These are phyloP conservation scores for Spodoptera frugiperda DNA, from an alignment of 1,140 invertebrate species.

Conservation along the genomic window DNA sequence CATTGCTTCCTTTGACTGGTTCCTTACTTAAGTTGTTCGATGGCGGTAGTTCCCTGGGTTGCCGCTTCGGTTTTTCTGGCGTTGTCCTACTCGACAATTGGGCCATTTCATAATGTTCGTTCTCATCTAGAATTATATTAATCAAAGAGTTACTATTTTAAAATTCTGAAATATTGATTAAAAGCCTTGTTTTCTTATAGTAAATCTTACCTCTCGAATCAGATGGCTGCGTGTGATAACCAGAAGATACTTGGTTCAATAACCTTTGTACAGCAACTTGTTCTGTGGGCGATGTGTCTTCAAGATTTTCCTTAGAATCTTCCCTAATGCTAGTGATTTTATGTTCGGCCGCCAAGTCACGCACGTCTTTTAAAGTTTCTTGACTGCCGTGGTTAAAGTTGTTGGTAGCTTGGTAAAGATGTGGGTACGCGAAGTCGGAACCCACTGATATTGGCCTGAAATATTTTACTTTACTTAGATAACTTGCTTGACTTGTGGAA, in stretches of 20 bases:
- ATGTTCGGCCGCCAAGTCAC: conserved; percentile 83
- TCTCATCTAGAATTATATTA: conserved; percentile 70
- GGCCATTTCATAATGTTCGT: conserved; percentile 81
- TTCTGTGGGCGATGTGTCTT: conserved; percentile 72
- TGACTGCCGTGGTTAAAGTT: conserved; percentile 88
- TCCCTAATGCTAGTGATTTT: conserved; percentile 88
- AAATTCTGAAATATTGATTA: too few relatives aligned
- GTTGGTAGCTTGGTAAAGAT: conserved; percentile 86
- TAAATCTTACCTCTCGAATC: conserved; percentile 87
- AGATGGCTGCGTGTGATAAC: conserved; percentile 88
- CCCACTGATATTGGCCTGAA: conserved; percentile 87
- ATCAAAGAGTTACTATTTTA: neutral
- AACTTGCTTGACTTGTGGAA: conserved; percentile 15
- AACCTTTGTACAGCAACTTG: conserved; percentile 74
- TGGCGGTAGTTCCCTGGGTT: conserved; percentile 63
- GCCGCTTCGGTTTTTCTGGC: conserved; percentile 78
- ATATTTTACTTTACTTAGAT: conserved; percentile 39
- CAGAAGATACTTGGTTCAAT: conserved; percentile 88
- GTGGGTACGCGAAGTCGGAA: conserved; percentile 87
- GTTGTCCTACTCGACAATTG: conserved; percentile 83
- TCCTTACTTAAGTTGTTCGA: conserved; percentile 73
- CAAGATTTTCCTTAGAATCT: conserved; percentile 87
- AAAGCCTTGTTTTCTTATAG: neutral
- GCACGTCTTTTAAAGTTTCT: conserved; percentile 86
- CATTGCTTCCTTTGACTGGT: conserved; percentile 67